phyloP scores from a whole-genome alignment of 2,113 vertebrate species.

The Pimephales promelas region DNA sequence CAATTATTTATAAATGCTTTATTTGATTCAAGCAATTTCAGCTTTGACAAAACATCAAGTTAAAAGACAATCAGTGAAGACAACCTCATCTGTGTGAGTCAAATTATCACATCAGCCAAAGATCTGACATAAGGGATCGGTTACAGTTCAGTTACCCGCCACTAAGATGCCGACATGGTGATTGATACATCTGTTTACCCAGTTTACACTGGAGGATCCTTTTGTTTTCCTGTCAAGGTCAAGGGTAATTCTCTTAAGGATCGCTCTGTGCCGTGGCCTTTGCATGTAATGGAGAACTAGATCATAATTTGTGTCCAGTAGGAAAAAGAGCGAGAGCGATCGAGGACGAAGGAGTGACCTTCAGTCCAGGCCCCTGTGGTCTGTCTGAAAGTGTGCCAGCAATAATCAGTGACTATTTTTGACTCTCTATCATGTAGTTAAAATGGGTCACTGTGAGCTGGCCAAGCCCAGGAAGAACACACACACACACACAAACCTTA shows the following conservation, averaged over 20 bases:
- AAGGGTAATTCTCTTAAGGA: conserved; percentile 53
- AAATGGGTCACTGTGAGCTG: conserved; percentile 45
- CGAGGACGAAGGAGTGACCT: conserved; percentile 47
- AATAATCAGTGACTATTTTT: conserved; percentile 60
- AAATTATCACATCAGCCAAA: conserved; percentile 56
- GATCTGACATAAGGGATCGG: conserved; percentile 48
- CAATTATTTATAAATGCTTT: conserved; percentile 9
- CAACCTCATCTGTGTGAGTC: conserved; percentile 51
- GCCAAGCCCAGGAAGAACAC: conserved; percentile 28
- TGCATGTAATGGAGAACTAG: conserved; percentile 52
- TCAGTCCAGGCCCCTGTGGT: conserved; percentile 53
- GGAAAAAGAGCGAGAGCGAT: conserved; percentile 19
- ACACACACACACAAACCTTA: neutral
- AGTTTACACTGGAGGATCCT: neutral
- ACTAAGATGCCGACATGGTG: neutral
- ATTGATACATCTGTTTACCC: conserved; percentile 35
- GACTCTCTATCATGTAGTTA: conserved; percentile 55
- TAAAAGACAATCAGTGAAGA: neutral
- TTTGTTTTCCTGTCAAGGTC: conserved; percentile 52
- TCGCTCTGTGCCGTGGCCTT: conserved; percentile 48
- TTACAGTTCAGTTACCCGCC: conserved; percentile 1
- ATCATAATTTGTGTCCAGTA: conserved; percentile 50
- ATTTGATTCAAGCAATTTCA: conserved; percentile 9
- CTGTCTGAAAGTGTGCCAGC: conserved; percentile 50
- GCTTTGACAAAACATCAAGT: neutral